Conservation (phyloP, 2,113 vertebrate genomes). For the Malurus elegans region DNA sequence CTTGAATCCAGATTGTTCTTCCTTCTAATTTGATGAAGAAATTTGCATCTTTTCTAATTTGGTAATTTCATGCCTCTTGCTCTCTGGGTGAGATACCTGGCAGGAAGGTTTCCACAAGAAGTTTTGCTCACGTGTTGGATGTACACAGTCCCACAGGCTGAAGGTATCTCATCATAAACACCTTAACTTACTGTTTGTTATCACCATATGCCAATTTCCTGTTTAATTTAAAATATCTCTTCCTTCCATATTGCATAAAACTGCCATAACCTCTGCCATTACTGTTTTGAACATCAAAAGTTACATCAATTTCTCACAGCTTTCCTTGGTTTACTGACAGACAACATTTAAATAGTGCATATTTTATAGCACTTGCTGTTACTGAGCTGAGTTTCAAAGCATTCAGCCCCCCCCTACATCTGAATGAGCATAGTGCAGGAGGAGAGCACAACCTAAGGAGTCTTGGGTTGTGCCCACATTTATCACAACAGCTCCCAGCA, state of each 20-base stretch:
- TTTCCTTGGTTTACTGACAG: constrained; percentile 14
- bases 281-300: constrained; percentile 40
- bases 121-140: not conserved
- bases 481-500: not conserved
- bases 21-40: not conserved
- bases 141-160: not conserved
- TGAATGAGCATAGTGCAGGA: not conserved
- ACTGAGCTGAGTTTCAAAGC: not conserved
- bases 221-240: constrained; percentile 47
- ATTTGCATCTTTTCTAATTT: not conserved
- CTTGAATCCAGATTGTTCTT: not conserved
- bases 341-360: not conserved
- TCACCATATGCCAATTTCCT: not conserved
- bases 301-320: not conserved
- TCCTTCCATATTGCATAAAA: constrained; percentile 25
- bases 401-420: accelerated
- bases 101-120: not conserved
- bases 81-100: not conserved
- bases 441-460: not conserved
- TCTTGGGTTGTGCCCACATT: accelerated
- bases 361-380: not conserved
- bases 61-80: not conserved
- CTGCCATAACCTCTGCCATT: not conserved
- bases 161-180: not conserved
- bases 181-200: not conserved